Percentiles rank a stretch among this genome's conserved stretches.
Evolutionary conservation across 2,888 invertebrate genomes (phyloP).

Genomic region (Xanthia togata): DNA sequence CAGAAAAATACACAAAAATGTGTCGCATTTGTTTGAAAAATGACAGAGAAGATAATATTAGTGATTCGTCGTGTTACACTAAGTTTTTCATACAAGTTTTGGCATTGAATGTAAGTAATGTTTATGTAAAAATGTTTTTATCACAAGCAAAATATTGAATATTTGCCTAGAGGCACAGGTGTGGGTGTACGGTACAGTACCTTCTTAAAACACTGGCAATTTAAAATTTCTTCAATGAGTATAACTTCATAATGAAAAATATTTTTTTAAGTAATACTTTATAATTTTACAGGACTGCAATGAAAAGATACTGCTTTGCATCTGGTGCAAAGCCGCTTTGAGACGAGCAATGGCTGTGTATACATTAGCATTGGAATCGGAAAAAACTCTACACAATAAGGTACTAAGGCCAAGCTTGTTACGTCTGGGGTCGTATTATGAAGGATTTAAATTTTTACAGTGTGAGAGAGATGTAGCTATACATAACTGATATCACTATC

Average conservation of each 20-base stretch:
- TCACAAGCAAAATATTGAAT: neutral
- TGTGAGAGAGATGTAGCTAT: neutral
- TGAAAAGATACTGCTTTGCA: slow-evolving; percentile 44
- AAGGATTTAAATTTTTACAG: too few species aligned
- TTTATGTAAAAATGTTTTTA: neutral
- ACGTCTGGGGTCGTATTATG: neutral
- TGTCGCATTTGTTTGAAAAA: slow-evolving; percentile 57
- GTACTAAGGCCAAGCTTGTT: slow-evolving; percentile 6
- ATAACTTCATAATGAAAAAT: neutral
- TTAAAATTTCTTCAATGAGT: neutral
- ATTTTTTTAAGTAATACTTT: neutral
- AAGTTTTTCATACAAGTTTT: slow-evolving; percentile 51
- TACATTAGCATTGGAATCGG: slow-evolving; percentile 40
- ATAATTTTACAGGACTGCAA: slow-evolving; percentile 32
- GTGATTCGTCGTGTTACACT: slow-evolving; percentile 46
- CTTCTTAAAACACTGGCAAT: neutral
- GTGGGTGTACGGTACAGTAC: neutral
- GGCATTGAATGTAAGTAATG: slow-evolving; percentile 43
- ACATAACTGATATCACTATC: neutral
- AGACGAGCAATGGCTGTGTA: slow-evolving; percentile 24
- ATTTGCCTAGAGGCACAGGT: neutral
- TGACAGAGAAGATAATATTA: slow-evolving; percentile 25
- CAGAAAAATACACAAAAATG: slow-evolving; percentile 9
- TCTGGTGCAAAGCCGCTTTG: slow-evolving; percentile 56
- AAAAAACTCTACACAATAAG: slow-evolving; percentile 13